Evolutionary conservation across 2,888 invertebrate species (phyloP).

Genomic region (Hirtodrosophila duncani): DNA sequence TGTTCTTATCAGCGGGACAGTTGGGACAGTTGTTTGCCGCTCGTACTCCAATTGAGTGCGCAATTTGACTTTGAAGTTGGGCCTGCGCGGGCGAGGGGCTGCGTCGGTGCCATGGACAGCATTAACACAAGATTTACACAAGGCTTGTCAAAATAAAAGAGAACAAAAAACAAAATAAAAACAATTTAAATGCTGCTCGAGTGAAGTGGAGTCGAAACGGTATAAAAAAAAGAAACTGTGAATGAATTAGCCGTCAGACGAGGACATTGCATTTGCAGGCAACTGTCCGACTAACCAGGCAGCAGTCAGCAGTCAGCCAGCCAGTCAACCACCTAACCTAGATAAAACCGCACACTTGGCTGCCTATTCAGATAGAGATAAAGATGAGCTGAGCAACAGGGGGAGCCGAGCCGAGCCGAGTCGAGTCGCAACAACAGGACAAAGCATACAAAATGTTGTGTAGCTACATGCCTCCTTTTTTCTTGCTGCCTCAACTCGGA

Average conservation of each 20-base stretch:
- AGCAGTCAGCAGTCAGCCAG: conserved; percentile 6
- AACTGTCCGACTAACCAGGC: conserved; percentile 39
- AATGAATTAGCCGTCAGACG: conserved; percentile 56
- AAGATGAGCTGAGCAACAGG: conserved; percentile 17
- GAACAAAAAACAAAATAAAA: conserved; percentile 13
- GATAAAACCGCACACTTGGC: conserved; percentile 65
- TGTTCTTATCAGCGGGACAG: conserved; percentile 63
- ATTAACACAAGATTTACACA: conserved; percentile 24
- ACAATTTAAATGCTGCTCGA: conserved; percentile 31
- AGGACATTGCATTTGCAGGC: conserved; percentile 36
- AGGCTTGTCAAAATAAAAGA: conserved; percentile 15
- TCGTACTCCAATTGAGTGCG: conserved; percentile 43
- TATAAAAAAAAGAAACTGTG: conserved; percentile 44
- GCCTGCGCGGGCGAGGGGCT: conserved; percentile 29
- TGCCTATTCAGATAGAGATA: conserved; percentile 42
- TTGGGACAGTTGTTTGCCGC: conserved; percentile 64
- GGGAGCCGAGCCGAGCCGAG: conserved; percentile 7
- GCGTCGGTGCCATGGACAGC: no score
- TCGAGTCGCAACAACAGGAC: conserved; percentile 5
- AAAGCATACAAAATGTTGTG: conserved; percentile 32
- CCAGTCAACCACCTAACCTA: conserved; percentile 51
- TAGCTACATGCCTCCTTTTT: conserved; percentile 18
- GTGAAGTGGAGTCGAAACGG: conserved; percentile 7
- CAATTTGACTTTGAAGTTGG: conserved; percentile 64
- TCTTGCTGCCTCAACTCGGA: not conserved